Percentiles rank a stretch among this genome's conserved stretches.
Evolutionary conservation across 2,797 vertebrate species (phyloP).

Genomic region (Vipera latastei): DNA sequence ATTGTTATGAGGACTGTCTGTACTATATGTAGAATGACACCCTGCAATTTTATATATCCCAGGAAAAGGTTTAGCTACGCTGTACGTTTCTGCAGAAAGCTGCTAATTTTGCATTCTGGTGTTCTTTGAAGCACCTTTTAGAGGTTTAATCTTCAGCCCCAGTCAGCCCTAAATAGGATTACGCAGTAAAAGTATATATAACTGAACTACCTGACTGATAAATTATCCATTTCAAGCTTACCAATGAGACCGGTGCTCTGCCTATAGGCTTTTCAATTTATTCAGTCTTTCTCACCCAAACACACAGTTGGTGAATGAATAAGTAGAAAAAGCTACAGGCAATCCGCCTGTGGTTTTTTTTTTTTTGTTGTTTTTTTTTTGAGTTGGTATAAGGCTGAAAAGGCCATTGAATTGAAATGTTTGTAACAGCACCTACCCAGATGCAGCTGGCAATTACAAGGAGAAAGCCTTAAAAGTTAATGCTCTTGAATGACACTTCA

Average conservation of each 20-base stretch:
- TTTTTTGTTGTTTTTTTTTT: neutral
- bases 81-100: neutral
- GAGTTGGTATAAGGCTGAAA: neutral
- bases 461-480: neutral
- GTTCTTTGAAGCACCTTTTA: neutral
- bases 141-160: neutral
- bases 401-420: neutral
- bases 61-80: neutral
- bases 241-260: neutral
- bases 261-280: neutral
- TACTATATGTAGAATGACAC: neutral
- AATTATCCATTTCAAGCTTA: neutral
- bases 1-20: neutral
- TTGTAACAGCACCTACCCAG: neutral
- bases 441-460: neutral
- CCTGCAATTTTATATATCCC: neutral
- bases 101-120: neutral
- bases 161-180: neutral
- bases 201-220: neutral
- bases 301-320: neutral
- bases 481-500: neutral
- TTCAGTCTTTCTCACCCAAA: conserved; percentile 1
- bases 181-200: neutral
- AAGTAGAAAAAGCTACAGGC: neutral
- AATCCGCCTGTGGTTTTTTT: accelerated